phyloP scores from a whole-genome alignment of 2,113 vertebrate genomes.

The Festucalex cinctus region DNA sequence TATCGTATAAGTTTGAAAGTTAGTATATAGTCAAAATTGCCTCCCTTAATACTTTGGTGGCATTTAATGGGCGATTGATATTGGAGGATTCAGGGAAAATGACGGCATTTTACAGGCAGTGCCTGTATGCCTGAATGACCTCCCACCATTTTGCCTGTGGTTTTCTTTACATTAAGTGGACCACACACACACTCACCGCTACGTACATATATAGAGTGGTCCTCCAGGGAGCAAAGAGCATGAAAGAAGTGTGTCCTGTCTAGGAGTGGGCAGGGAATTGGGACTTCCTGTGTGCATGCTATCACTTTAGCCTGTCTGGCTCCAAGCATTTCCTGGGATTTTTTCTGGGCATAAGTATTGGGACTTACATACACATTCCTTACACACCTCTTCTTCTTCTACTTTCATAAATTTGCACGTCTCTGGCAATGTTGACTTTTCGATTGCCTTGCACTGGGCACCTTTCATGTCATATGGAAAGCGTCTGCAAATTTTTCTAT shows the following conservation, averaged over 20 bases:
- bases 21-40: too few species aligned
- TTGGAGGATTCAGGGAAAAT: neutral
- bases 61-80: too few species aligned
- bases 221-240: constrained; percentile 42
- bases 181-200: constrained; percentile 6
- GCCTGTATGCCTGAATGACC: neutral
- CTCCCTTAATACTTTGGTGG: too few species aligned
- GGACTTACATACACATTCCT: neutral
- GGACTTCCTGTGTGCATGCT: constrained; percentile 49
- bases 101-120: neutral
- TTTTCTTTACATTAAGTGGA: neutral
- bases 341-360: neutral
- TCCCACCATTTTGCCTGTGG: neutral
- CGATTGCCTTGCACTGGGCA: neutral
- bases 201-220: constrained; percentile 4
- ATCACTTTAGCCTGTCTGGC: constrained; percentile 23
- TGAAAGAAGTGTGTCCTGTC: constrained; percentile 27
- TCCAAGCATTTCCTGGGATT: constrained; percentile 12
- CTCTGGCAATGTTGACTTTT: neutral
- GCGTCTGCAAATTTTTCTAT: too few species aligned
- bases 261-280: constrained; percentile 56
- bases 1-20: too few species aligned
- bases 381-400: neutral
- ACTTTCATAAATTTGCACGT: neutral
- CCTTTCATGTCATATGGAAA: too few species aligned